Evolutionary conservation across 2,113 vertebrate species (phyloP).

Genomic region (Microcebus tavaratra): DNA sequence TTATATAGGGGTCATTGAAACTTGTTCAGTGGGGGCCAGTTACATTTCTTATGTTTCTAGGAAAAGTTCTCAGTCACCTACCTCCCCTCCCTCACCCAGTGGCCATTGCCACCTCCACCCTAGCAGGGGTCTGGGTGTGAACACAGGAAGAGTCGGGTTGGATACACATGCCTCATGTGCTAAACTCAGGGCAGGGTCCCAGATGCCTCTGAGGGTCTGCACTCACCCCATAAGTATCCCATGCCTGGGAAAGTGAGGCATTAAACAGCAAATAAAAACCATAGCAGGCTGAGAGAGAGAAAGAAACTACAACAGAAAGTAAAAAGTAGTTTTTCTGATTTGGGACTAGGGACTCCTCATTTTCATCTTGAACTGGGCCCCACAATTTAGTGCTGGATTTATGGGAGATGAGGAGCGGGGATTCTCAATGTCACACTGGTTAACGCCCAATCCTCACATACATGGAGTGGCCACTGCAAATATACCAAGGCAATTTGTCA

Average conservation of each 20-base stretch:
- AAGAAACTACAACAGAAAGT: background rate
- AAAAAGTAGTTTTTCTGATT: background rate
- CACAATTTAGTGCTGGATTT: background rate
- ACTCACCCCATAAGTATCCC: background rate
- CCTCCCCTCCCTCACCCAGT: background rate
- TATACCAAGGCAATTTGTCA: background rate
- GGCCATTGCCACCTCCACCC: accelerated
- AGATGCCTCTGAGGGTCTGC: background rate
- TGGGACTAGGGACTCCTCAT: background rate
- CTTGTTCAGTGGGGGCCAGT: too few species aligned
- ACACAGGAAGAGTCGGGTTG: background rate
- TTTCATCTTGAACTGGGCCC: background rate
- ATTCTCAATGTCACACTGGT: background rate
- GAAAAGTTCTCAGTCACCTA: background rate
- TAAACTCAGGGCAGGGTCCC: background rate
- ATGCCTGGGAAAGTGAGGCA: background rate
- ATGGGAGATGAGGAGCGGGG: accelerated
- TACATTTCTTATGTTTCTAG: background rate
- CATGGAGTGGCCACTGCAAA: background rate
- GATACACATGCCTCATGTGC: too few species aligned
- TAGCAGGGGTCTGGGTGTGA: background rate
- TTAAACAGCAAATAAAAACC: background rate
- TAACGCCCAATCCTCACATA: background rate
- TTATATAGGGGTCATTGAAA: too few species aligned
- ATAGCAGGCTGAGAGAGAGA: background rate